Base-by-base conservation (phyloP, 2,797 vertebrate genomes). In the Coilia nasus region DNA sequence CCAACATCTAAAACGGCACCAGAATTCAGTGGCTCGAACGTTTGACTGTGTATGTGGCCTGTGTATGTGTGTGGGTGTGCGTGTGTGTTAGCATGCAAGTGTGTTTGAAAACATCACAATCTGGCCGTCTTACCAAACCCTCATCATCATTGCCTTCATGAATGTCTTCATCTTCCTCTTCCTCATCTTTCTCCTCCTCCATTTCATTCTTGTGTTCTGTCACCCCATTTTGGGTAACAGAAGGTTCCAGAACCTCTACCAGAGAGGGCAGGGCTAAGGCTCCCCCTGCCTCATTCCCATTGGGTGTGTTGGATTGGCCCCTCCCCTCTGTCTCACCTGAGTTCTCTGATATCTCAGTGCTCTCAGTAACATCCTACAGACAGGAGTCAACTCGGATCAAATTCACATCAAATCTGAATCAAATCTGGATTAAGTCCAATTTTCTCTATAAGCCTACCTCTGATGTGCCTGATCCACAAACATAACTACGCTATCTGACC, bases 281-380 rank as follows among this genome's bases (percentile, higher is more conserved):
- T 17, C 35, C 67, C 4, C 67, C 67, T 75, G 14, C 67, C 64
- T 71, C 64, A 11, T 25, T 28, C 25, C 3, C 6, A 17, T 12
- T 31, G 64, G 64, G 11, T n/a, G 25, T 28, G 64, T 71, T 17
- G 6, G 56, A 14, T 23, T 57, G 78, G 7, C 81, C 83, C 82
- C 84, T 19, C 60, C 88, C 57, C 82, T 86, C 71, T 60, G 54
- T 78, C 17, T 85, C 81, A 28, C 47, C 25, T 78, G 85, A 83
- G 60, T 41, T 47, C 9, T 93, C 88, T n/a, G 82, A 90, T 80
- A 87, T 87, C 31, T 81, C 86, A 35, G 31, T 75, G 67, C 84
- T 81, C 87, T 90, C 89, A 86, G 88, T 11, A 10, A 87, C 89
- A 81, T 91, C 93, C 94, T 94, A 91, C 54, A 89, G 14, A 75